A percentile compares a stretch with the other conserved stretches of the same genome.
phyloP scores from a whole-genome alignment of 2,797 vertebrate species.

The Macroramphosus scolopax region DNA sequence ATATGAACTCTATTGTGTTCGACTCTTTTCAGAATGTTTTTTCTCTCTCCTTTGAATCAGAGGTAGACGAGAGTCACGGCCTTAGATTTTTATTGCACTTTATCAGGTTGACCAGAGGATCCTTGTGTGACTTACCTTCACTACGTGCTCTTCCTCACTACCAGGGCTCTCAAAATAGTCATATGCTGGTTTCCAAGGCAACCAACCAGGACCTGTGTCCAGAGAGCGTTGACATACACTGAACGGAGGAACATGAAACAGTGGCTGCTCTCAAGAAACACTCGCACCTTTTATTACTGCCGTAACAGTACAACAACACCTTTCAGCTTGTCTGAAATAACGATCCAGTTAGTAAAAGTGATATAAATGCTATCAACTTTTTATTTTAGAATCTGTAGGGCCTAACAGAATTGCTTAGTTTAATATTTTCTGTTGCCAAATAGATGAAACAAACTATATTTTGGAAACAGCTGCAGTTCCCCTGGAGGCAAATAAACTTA shows the following conservation, averaged over 20 bases:
- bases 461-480: conserved; percentile 30
- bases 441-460: conserved; percentile 27
- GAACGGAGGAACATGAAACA: conserved; percentile 55
- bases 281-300: conserved; percentile 30
- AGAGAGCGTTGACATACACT: conserved; percentile 61
- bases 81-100: conserved; percentile 58
- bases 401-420: conserved; percentile 16
- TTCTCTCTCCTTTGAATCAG: conserved; percentile 20
- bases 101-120: conserved; percentile 63
- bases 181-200: conserved; percentile 79
- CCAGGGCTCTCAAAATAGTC: conserved; percentile 70
- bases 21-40: conserved; percentile 26
- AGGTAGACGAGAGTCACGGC: conserved; percentile 22
- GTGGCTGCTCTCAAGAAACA: conserved; percentile 38
- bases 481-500: conserved; percentile 42
- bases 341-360: conserved; percentile 5
- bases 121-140: conserved; percentile 72
- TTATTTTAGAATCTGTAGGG: background rate
- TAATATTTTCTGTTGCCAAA: conserved; percentile 34
- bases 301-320: conserved; percentile 3
- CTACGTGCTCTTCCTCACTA: conserved; percentile 50
- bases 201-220: conserved; percentile 72
- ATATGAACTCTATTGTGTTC: conserved; percentile 26
- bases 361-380: conserved; percentile 7
- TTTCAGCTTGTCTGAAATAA: conserved; percentile 6